Conservation (phyloP, 2,888 invertebrate species). For the Callosobruchus maculatus region DNA sequence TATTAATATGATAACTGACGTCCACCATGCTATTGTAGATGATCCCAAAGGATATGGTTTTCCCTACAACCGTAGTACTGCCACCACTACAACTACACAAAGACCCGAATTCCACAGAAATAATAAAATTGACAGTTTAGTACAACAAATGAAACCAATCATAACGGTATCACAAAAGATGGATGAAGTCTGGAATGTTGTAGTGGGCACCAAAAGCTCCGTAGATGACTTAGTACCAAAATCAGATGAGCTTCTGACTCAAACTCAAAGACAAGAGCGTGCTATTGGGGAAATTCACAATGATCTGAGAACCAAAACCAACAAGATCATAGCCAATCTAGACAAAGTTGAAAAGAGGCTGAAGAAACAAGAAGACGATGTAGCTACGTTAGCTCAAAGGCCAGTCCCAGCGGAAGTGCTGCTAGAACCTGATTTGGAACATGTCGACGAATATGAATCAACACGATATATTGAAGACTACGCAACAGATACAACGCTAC, state of each 20-base stretch:
- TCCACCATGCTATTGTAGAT: slow-evolving; percentile 80
- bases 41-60: slow-evolving; percentile 53
- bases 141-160: slow-evolving; percentile 80
- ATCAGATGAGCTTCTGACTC: slow-evolving; percentile 79
- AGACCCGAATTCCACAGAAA: slow-evolving; percentile 55
- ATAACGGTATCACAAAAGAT: slow-evolving; percentile 84
- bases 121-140: slow-evolving; percentile 77
- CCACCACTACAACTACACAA: slow-evolving; percentile 60
- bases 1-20: slow-evolving; percentile 73
- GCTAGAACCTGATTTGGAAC: slow-evolving; percentile 73
- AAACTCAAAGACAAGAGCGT: slow-evolving; percentile 81
- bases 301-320: slow-evolving; percentile 76
- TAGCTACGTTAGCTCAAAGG: slow-evolving; percentile 71
- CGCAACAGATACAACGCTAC: slow-evolving; percentile 39
- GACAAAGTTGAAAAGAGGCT: slow-evolving; percentile 81
- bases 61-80: slow-evolving; percentile 44
- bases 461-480: slow-evolving; percentile 56
- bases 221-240: slow-evolving; percentile 83
- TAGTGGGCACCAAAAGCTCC: slow-evolving; percentile 83
- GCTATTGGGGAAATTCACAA: slow-evolving; percentile 84
- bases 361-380: slow-evolving; percentile 82
- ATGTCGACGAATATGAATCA: slow-evolving; percentile 74
- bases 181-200: slow-evolving; percentile 89
- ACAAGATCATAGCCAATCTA: slow-evolving; percentile 82
- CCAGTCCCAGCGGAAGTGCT: slow-evolving; percentile 73